Base-by-base conservation (phyloP, 2,888 invertebrate genomes). In the Chrysolina americana region DNA sequence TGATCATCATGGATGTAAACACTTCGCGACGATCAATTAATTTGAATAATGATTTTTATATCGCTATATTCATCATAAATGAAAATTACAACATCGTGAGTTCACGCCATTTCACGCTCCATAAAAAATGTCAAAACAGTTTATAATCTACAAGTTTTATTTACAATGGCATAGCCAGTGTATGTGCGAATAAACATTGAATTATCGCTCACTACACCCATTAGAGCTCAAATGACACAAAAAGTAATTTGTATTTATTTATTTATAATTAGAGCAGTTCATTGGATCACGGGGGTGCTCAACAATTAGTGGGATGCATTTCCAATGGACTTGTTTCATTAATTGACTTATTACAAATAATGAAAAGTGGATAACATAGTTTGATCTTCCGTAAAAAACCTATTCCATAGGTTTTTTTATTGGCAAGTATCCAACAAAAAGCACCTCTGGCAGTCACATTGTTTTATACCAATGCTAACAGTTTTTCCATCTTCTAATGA, bases 71-170 rank as follows among this genome's bases (percentile, higher is more conserved):
- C 50, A 71, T 68, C 70, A 65, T 44, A 28, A 69, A 44, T 48
- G 68, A 69, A 65, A 73, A 70, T 72, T 70, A 70, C 50, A 72
- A 70, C 70, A 59, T 66, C 50, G 63, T 72, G 64, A 71, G 68
- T 77, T 77, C 77, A 74, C 76, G 81, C 76, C 78, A 81, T 80
- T 81, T 81, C 80, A 81, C 80, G 81, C 80, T 76, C 80, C 80
- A 81, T 81, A 78, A 81, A 81, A 80, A 81, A 76, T 79, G 81
- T 81, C 81, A 81, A 81, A 81, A 81, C 80, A 81, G 77, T 78
- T 81, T 80, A 80, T 74, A 75, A 75, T 77, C 77, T 78, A 73
- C 72, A 78, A 76, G 73, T 78, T 81, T 81, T 70, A 74, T 71
- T 71, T 59, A 70, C 70, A 64, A 68, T 70, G 59, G 63, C 28